These are phyloP conservation scores for Battus philenor DNA, from an alignment of 1,140 invertebrate species.

Conservation along the genomic window DNA sequence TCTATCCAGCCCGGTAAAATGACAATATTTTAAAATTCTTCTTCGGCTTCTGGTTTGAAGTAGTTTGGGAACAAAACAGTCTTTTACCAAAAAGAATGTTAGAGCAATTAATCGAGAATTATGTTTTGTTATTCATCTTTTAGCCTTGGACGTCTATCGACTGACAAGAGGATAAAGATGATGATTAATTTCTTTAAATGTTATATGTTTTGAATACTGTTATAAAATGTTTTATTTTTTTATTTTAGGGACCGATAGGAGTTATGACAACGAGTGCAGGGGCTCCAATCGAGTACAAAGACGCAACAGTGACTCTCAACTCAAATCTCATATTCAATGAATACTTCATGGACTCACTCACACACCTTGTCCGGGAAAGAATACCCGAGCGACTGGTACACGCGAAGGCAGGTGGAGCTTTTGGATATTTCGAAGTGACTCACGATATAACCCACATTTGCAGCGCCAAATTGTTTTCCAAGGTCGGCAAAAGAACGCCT, in stretches of 20 bases:
- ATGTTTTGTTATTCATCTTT: too few species aligned
- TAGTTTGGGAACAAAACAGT: too few species aligned
- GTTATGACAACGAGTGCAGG: slow-evolving; percentile 89
- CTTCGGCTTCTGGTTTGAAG: too few species aligned
- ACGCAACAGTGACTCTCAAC: slow-evolving; percentile 47
- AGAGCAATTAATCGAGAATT: too few species aligned
- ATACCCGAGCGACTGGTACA: slow-evolving; percentile 97
- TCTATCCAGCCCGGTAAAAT: too few species aligned
- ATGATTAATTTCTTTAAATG: too few species aligned
- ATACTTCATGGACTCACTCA: slow-evolving; percentile 90
- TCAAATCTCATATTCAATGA: slow-evolving; percentile 86
- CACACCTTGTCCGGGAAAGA: slow-evolving; percentile 92
- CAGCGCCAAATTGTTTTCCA: slow-evolving; percentile 90
- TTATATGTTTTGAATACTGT: too few species aligned
- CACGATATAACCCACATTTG: slow-evolving; percentile 92
- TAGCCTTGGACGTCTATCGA: too few species aligned
- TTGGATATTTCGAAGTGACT: slow-evolving; percentile 97
- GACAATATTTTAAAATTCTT: too few species aligned
- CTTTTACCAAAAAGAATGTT: too few species aligned
- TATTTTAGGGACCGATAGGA: slow-evolving; percentile 87
- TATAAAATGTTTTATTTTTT: too few species aligned
- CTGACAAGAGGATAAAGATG: too few species aligned
- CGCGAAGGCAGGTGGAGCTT: slow-evolving; percentile 96
- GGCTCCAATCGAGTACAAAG: slow-evolving; percentile 87
- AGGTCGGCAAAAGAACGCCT: slow-evolving; percentile 90